Evolutionary conservation across 2,888 invertebrate genomes (phyloP).

Genomic region (Liodrosophila aerea): DNA sequence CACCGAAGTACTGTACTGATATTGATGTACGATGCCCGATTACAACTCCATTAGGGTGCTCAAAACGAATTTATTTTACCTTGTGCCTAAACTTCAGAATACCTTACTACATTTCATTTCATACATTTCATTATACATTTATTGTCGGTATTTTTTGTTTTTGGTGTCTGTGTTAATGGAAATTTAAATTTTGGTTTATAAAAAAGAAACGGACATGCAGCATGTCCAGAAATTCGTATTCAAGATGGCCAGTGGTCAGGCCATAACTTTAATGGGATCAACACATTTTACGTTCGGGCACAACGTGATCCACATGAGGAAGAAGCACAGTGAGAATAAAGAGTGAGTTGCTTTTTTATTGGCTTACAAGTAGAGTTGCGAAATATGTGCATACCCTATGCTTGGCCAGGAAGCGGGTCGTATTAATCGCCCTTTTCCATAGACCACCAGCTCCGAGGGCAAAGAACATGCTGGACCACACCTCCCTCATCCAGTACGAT

Average conservation of each 20-base stretch:
- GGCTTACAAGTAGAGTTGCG: constrained; percentile 13
- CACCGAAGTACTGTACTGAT: too few relatives aligned
- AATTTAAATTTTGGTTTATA: background rate
- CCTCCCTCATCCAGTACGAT: constrained; percentile 17
- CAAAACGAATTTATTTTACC: too few relatives aligned
- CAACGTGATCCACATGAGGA: constrained; percentile 63
- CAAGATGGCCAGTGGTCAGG: constrained; percentile 45
- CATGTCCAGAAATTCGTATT: constrained; percentile 55
- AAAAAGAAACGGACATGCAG: background rate
- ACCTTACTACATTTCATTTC: too few relatives aligned
- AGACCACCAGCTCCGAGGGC: background rate
- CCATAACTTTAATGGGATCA: constrained; percentile 65
- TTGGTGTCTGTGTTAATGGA: background rate
- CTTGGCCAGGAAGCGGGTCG: too few relatives aligned
- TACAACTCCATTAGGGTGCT: too few relatives aligned
- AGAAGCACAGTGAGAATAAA: constrained; percentile 23
- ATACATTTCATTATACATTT: too few relatives aligned
- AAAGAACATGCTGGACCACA: constrained; percentile 19
- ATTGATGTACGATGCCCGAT: too few relatives aligned
- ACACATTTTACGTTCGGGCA: constrained; percentile 65
- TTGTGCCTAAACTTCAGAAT: too few relatives aligned
- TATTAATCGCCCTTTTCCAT: too few relatives aligned
- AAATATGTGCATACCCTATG: constrained; percentile 7
- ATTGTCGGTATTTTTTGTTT: background rate
- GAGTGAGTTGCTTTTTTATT: constrained; percentile 28